Evolutionary conservation across 2,888 invertebrate species (phyloP), one percentile per base, ranked within the genome.

Genomic region (Pristionchus entomophagus): DNA sequence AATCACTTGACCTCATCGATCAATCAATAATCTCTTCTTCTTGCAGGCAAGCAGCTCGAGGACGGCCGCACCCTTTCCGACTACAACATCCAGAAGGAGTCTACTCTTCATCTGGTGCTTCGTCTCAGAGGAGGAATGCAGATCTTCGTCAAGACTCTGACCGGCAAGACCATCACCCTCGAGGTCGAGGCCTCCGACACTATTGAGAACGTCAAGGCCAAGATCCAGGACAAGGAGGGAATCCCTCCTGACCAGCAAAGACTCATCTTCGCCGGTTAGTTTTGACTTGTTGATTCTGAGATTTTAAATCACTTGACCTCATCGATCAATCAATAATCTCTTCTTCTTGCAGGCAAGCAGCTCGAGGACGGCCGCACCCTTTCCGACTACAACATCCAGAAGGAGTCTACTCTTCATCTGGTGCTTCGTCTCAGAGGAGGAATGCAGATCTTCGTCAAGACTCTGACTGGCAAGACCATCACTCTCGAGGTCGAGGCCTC

Each of bases 361-460:
- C 88, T 90, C 35, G 91, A 91, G 77, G 91, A 91, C 62, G 91
- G 90, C 6, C 88, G 90, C 32, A 90, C 90, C 38, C 87, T 90
- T 32, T 89, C 89, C 62, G 90, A 90, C 85, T 90, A 90, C 90
- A 90, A 90, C 87, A 90, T 90, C 86, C 90, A 90, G 86, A 90
- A 91, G 87, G 91, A 91, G 80, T 91, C 90, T 8, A 91, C 91
- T 59, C 82, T 82, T 29, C 82, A 82, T n/a, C 41, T 82, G 41
- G 82, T 82, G n/a, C 82, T 82, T 32, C 82, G 82, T 82, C 82
- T 82, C 14, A 53, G 82, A 82, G 82, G 82, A 82, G 82, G 90
- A 6, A 97, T 97, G 97, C 98, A 98, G 96, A 98, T 98, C 95
- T 98, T 97, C 94, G 97, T 97, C 89, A 97, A 97, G 95, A 97